phyloP scores from a whole-genome alignment of 1,140 invertebrate genomes.

The Chrysoperla carnea region DNA sequence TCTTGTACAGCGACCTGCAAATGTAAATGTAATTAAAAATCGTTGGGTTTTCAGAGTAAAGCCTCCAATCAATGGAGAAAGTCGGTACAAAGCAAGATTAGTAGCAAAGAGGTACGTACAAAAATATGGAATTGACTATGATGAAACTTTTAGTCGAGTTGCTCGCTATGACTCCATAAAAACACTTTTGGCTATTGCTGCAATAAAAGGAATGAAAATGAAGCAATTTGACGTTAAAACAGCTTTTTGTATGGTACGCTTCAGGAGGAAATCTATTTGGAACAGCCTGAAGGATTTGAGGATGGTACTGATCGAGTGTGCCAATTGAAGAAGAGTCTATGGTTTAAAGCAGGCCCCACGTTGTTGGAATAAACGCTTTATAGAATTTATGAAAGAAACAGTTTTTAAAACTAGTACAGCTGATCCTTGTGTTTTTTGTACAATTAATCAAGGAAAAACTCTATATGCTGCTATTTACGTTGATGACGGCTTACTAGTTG shows the following conservation, averaged over 20 bases:
- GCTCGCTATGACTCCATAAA: conserved; percentile 19
- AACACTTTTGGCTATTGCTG: conserved; percentile 20
- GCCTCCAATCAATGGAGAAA: conserved; percentile 11
- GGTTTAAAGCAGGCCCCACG: too few relatives aligned
- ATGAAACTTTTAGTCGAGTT: conserved; percentile 24
- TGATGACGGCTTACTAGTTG: background rate
- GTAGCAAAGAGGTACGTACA: conserved; percentile 20
- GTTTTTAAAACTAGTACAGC: too few relatives aligned
- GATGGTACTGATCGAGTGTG: conserved; percentile 11
- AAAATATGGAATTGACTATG: conserved; percentile 19
- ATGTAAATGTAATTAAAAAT: conserved; percentile 9
- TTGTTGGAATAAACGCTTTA: too few relatives aligned
- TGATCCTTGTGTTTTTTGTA: background rate
- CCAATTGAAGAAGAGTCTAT: conserved; percentile 19
- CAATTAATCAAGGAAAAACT: background rate
- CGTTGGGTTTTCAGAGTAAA: conserved; percentile 18
- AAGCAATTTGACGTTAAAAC: conserved; percentile 25
- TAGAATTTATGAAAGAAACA: too few relatives aligned
- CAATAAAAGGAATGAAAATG: conserved; percentile 16
- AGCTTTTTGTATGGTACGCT: conserved; percentile 22
- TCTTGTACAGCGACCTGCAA: background rate
- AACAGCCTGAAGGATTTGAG: conserved; percentile 18
- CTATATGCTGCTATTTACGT: background rate
- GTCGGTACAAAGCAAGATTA: conserved; percentile 14
- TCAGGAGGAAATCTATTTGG: conserved; percentile 23